A percentile compares a stretch with the other conserved stretches of the same genome.
These are phyloP conservation scores for Dioctria linearis DNA, from an alignment of 2,888 invertebrate genomes.

Conservation along the genomic window DNA sequence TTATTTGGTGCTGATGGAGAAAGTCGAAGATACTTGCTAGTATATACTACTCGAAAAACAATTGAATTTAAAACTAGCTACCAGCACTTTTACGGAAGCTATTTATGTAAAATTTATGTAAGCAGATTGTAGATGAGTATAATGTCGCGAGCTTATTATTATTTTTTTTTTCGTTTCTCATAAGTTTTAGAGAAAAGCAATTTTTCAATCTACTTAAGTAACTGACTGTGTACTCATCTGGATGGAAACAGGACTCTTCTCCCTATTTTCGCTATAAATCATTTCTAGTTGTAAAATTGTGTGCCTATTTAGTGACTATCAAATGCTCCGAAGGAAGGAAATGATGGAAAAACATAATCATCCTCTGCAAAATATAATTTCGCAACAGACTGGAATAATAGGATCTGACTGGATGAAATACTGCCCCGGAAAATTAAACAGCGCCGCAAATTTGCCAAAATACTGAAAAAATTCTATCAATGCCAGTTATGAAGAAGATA, in stretches of 20 bases:
- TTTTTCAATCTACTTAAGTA: constrained; percentile 16
- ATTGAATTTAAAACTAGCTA: constrained; percentile 10
- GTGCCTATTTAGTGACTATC: constrained; percentile 2
- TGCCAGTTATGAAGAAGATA: too few species aligned
- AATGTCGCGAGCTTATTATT: too few species aligned
- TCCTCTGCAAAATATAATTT: constrained; percentile 21
- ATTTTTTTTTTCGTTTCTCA: not conserved
- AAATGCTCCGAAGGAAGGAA: constrained; percentile 13
- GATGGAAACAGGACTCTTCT: constrained; percentile 4
- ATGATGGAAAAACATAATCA: constrained; percentile 37
- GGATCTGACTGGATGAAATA: constrained; percentile 26
- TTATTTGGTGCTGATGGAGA: not conserved
- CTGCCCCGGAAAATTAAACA: constrained; percentile 29
- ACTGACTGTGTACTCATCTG: constrained; percentile 2
- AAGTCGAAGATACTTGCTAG: not conserved
- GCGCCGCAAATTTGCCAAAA: constrained; percentile 11
- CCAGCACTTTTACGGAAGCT: not conserved
- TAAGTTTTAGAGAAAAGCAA: not conserved
- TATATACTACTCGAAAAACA: not conserved
- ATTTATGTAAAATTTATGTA: too few species aligned
- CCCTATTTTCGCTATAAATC: constrained; percentile 29
- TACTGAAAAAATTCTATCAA: constrained; percentile 11
- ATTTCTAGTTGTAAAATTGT: constrained; percentile 6
- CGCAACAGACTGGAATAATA: constrained; percentile 38
- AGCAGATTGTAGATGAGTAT: too few species aligned